Evolutionary conservation across 37 sponge, comb jelly and placozoan species (phyloP).

Genomic region (Spongilla lacustris): DNA sequence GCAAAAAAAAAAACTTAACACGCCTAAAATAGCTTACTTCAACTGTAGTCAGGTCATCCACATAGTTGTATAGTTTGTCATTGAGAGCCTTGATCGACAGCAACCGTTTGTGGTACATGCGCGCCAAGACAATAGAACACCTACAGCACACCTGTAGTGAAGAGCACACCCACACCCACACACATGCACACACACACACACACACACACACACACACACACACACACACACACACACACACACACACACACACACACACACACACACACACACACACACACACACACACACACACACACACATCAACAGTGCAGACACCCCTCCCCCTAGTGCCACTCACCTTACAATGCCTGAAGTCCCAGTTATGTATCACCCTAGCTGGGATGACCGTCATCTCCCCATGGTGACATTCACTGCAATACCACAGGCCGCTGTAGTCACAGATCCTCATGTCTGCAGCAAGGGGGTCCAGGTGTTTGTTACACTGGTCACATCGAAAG

Average conservation of each 20-base stretch:
- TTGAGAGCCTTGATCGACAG: slow-evolving; percentile 39
- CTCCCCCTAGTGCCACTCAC: too few relatives aligned
- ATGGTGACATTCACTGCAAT: slow-evolving; percentile 88
- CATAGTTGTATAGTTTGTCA: slow-evolving; percentile 69
- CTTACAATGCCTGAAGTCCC: slow-evolving; percentile 87
- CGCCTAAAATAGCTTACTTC: slow-evolving; percentile 23
- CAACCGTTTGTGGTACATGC: slow-evolving; percentile 30
- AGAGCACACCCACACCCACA: slow-evolving; percentile 8
- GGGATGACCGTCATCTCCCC: slow-evolving; percentile 80
- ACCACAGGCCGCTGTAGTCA: slow-evolving; percentile 91
- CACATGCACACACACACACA: too few relatives aligned
- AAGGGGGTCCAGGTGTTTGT: slow-evolving; percentile 51
- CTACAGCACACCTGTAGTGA: slow-evolving; percentile 63
- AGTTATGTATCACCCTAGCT: slow-evolving; percentile 95
- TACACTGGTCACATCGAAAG: slow-evolving; percentile 89
- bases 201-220: too few relatives aligned
- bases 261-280: slow-evolving; percentile 22
- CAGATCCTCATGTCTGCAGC: slow-evolving; percentile 69
- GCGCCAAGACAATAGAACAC: slow-evolving; percentile 34
- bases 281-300: not conserved
- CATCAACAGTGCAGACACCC: not conserved
- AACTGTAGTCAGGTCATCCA: slow-evolving; percentile 47
- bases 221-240: too few relatives aligned
- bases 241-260: not conserved
- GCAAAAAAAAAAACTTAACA: not conserved